Base-by-base conservation (phyloP, 2,797 vertebrate species). In the Coregonus ussuriensis region DNA sequence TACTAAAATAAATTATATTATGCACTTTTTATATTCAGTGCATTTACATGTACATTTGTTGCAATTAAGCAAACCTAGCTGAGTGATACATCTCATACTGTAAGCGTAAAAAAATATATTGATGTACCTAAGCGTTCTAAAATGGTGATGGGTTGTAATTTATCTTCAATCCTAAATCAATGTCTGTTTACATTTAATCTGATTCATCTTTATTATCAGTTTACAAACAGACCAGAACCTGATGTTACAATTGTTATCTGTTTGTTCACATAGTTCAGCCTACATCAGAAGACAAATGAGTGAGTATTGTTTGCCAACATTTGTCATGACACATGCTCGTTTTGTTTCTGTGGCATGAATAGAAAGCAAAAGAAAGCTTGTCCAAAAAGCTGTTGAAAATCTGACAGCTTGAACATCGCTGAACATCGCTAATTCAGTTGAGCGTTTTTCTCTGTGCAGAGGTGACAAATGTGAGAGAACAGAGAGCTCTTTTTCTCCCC, bases 381-480 rank as follows among this genome's bases (percentile, higher is more conserved):
- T 59, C 41, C 41, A 47, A 47, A 47, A 47, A 47, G 0, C 9
- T 9, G 6, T 21, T 7, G 4, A 59, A 59, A 21, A 52, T 52
- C 25, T 14, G 25, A 25, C 62, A 11, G 62, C 13, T 41, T 53
- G 37, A 67, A 81, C 75, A 84, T 89, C 4, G 14, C 62, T n/a
- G 21, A 21, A 41, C 1, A 2, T 29, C 47, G 11, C 9, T 52
- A 82, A 85, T 33, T 91, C 83, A 88, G 35, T 37, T 62, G 66
- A 29, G 52, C 79, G 69, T 54, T 82, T 33, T 74, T 31, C 72
- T 69, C 83, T 84, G 76, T 54, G 77, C 67, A 0, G 7, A 75
- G 29, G 84, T 59, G n/a, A 82, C 77, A 84, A 79, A 86, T 73
- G 84, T 86, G 84, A 80, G 41, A 87, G 85, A 89, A 90, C 84